phyloP scores from a whole-genome alignment of 2,113 vertebrate species.

The Elephantulus edwardii region DNA sequence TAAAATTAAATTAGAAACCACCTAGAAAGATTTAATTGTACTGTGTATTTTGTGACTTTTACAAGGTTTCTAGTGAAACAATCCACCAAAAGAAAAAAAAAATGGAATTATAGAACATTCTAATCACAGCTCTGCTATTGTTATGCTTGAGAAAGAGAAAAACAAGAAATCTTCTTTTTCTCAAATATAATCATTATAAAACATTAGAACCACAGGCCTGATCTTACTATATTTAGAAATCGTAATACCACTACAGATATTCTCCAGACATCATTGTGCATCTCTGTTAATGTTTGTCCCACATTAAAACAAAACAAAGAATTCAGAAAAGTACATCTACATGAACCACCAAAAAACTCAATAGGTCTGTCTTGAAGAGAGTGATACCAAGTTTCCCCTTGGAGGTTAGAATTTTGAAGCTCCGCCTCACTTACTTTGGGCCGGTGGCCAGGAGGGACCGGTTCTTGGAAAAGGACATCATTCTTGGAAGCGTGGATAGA shows the following conservation, averaged over 20 bases:
- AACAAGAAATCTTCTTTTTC: no score
- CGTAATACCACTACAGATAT: neutral
- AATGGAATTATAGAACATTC: slow-evolving; percentile 30
- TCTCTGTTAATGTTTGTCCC: neutral
- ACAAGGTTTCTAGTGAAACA: neutral
- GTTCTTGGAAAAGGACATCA: no score
- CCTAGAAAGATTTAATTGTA: neutral
- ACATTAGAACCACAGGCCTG: neutral
- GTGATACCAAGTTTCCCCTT: no score
- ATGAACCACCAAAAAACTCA: no score
- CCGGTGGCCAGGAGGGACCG: no score
- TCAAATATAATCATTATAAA: no score
- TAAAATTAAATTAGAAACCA: slow-evolving; percentile 31
- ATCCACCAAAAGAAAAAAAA: neutral
- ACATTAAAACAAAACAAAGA: neutral
- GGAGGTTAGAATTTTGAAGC: no score
- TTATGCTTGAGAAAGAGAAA: no score
- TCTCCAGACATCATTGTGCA: neutral
- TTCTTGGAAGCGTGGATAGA: no score
- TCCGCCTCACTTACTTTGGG: no score
- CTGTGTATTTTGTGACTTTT: neutral
- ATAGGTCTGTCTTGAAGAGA: no score
- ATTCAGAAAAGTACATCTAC: neutral
- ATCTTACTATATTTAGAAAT: slow-evolving; percentile 7
- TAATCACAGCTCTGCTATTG: neutral